phyloP scores from a whole-genome alignment of 2,113 vertebrate species.

The Mormoops blainvillei region DNA sequence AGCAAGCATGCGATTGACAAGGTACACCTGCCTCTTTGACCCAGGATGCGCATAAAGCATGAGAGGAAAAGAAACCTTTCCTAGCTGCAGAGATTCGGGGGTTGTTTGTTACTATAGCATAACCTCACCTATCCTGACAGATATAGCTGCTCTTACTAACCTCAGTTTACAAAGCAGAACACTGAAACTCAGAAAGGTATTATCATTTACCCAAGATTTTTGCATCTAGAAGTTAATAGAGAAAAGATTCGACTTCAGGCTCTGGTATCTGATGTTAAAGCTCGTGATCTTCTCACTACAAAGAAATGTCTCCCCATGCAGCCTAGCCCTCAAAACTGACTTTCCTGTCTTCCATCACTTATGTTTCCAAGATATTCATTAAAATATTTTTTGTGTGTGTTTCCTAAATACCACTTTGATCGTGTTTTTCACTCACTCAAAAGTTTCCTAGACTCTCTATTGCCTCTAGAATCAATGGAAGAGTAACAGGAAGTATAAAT shows the following conservation, averaged over 20 bases:
- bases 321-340: background rate
- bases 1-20: background rate
- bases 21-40: background rate
- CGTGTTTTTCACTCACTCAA: background rate
- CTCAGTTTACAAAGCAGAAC: background rate
- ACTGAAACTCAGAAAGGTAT: background rate
- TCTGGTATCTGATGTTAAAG: background rate
- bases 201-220: background rate
- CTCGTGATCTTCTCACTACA: background rate
- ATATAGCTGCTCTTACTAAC: background rate
- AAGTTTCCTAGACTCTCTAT: background rate
- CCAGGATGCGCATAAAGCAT: background rate
- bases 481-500: background rate
- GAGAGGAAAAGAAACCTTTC: background rate
- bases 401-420: background rate
- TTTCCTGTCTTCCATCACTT: background rate
- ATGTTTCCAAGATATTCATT: background rate
- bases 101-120: background rate
- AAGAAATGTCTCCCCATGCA: background rate
- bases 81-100: background rate
- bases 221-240: background rate
- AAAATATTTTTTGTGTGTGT: background rate
- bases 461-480: background rate
- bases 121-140: background rate
- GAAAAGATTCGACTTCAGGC: background rate